These are phyloP conservation scores for Mastigias papua DNA, from an alignment of 30 jellyfish, hydroid and myxozoan genomes.

Conservation along the genomic window DNA sequence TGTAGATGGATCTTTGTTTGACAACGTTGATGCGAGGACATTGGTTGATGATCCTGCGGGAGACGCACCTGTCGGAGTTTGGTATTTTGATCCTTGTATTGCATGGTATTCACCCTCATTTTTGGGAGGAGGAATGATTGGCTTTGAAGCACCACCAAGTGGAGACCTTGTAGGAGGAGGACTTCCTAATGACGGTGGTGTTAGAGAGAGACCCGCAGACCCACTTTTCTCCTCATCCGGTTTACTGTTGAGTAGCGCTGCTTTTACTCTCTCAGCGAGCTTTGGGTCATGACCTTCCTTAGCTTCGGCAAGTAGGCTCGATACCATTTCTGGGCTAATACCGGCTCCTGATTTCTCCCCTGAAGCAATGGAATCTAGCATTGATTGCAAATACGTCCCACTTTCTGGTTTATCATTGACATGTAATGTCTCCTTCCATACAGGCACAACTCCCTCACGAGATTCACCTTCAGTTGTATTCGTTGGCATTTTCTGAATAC, in stretches of 20 bases:
- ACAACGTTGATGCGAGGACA: slow-evolving; percentile 71
- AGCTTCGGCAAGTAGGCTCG: slow-evolving; percentile 50
- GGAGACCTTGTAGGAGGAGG: slow-evolving; percentile 77
- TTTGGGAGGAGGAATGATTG: slow-evolving; percentile 58
- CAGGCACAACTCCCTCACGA: slow-evolving; percentile 73
- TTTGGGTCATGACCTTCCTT: slow-evolving; percentile 68
- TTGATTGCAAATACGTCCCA: slow-evolving; percentile 37
- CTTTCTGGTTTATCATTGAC: slow-evolving; percentile 58
- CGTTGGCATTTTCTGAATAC: slow-evolving; percentile 32
- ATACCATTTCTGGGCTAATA: slow-evolving; percentile 58
- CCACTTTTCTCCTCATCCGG: slow-evolving; percentile 78
- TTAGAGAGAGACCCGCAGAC: slow-evolving; percentile 72
- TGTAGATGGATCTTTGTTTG: slow-evolving; percentile 27
- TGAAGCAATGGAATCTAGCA: slow-evolving; percentile 61
- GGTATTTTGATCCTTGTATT: slow-evolving; percentile 61
- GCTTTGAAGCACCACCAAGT: slow-evolving; percentile 54
- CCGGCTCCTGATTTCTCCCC: slow-evolving; percentile 80
- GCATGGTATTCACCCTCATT: slow-evolving; percentile 62
- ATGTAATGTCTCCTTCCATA: slow-evolving; percentile 67
- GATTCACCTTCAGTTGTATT: slow-evolving; percentile 72
- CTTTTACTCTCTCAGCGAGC: slow-evolving; percentile 53
- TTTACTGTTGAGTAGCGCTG: slow-evolving; percentile 46
- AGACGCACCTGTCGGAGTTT: slow-evolving; percentile 82
- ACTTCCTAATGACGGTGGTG: slow-evolving; percentile 84
- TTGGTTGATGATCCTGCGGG: slow-evolving; percentile 87